phyloP scores from a whole-genome alignment of 2,797 vertebrate species.

The Smutsia gigantea region DNA sequence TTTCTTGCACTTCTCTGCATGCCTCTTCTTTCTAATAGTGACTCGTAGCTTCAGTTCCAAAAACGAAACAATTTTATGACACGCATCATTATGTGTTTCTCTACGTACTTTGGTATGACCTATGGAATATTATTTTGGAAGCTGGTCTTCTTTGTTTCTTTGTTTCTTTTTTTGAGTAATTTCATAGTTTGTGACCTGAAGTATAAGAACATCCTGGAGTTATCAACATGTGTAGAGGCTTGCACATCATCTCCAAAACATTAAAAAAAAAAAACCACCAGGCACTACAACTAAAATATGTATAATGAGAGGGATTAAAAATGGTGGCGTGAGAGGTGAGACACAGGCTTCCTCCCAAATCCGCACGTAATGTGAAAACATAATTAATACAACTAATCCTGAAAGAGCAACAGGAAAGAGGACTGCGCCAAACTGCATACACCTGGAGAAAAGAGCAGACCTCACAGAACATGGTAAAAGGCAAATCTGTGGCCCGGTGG shows the following conservation, averaged over 20 bases:
- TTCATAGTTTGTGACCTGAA: not conserved
- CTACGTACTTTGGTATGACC: not conserved
- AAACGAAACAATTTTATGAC: not conserved
- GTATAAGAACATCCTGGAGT: not conserved
- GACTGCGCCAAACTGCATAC: no score
- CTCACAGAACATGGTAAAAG: no score
- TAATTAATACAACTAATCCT: no score
- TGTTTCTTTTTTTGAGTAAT: not conserved
- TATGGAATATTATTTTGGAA: conserved; percentile 56
- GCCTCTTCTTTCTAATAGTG: not conserved
- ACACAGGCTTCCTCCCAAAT: no score
- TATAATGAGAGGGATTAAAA: not conserved
- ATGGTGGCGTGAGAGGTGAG: no score
- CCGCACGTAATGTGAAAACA: no score
- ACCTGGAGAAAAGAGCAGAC: no score
- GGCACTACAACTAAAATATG: not conserved
- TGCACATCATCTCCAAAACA: not conserved
- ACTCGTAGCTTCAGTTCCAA: not conserved
- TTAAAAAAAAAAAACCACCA: not conserved
- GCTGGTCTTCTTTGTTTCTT: not conserved
- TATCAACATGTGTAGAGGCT: not conserved
- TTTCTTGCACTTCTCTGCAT: conserved; percentile 17
- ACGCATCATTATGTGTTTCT: conserved; percentile 38
- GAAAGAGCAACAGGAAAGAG: no score
- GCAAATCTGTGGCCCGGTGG: no score